These are phyloP conservation scores for Lithosia quadra DNA, from an alignment of 2,888 invertebrate genomes.

Conservation along the genomic window DNA sequence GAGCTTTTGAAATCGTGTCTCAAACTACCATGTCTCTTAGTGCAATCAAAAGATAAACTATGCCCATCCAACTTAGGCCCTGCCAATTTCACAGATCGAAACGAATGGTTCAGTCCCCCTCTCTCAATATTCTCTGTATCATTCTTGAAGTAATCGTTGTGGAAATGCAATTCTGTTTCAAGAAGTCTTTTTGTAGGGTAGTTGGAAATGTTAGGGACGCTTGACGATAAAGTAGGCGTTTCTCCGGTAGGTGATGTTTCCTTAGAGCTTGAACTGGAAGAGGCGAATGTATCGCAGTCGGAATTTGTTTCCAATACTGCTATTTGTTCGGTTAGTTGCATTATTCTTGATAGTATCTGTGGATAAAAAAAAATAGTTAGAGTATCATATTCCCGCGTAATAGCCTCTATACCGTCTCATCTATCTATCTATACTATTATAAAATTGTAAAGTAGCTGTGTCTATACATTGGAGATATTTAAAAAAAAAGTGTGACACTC, in stretches of 20 bases:
- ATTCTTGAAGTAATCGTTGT: constrained; percentile 77
- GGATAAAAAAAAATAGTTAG: neutral
- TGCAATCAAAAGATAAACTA: constrained; percentile 68
- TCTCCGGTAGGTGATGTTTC: constrained; percentile 88
- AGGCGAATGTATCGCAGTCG: constrained; percentile 90
- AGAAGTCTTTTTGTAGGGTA: constrained; percentile 54
- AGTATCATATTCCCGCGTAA: too few species aligned
- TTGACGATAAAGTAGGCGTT: constrained; percentile 69
- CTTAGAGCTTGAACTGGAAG: constrained; percentile 86
- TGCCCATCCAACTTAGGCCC: constrained; percentile 62
- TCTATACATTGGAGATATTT: too few species aligned
- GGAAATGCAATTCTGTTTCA: constrained; percentile 69
- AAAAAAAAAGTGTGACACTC: too few species aligned
- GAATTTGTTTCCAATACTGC: constrained; percentile 91
- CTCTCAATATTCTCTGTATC: constrained; percentile 63
- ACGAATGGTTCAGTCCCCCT: constrained; percentile 65
- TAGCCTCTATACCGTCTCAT: too few species aligned
- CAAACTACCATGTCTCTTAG: constrained; percentile 65
- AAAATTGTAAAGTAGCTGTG: too few species aligned
- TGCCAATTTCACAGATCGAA: constrained; percentile 68
- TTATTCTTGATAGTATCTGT: constrained; percentile 90
- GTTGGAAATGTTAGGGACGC: constrained; percentile 69
- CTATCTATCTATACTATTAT: too few species aligned
- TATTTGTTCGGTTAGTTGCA: constrained; percentile 92
- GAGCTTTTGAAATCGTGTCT: constrained; percentile 69